Evolutionary conservation across 2,888 invertebrate species (phyloP).

Genomic region (Helobdella robusta): DNA sequence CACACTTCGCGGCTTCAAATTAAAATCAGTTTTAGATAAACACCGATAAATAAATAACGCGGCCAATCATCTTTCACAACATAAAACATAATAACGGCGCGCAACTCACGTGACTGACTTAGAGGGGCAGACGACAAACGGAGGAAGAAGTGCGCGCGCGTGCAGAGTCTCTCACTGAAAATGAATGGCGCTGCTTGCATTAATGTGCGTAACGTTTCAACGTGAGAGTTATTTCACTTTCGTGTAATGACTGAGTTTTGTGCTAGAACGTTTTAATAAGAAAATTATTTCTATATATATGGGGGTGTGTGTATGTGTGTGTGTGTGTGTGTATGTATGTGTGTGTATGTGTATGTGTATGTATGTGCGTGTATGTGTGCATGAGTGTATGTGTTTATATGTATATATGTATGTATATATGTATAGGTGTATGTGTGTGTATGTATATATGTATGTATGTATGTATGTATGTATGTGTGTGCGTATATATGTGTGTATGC

Average conservation of each 20-base stretch:
- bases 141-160: too few species aligned
- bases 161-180: too few species aligned
- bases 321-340: constrained; percentile 21
- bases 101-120: too few species aligned
- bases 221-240: too few species aligned
- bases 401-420: constrained; percentile 23
- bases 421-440: constrained; percentile 15
- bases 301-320: constrained; percentile 22
- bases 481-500: constrained; percentile 18
- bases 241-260: too few species aligned
- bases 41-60: constrained; percentile 3
- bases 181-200: too few species aligned
- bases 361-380: constrained; percentile 9
- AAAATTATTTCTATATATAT: constrained; percentile 1
- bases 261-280: background rate
- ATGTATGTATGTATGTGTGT: constrained; percentile 20
- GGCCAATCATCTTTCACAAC: background rate
- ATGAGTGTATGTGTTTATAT: constrained; percentile 18
- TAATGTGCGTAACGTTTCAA: too few species aligned
- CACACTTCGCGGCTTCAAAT: constrained; percentile 6
- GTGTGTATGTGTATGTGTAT: constrained; percentile 17
- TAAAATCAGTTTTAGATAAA: constrained; percentile 21
- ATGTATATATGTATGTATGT: constrained; percentile 23
- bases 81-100: background rate
- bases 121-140: too few species aligned